Evolutionary conservation across 2,797 vertebrate species (phyloP).

Genomic region (Meriones psammophilus): DNA sequence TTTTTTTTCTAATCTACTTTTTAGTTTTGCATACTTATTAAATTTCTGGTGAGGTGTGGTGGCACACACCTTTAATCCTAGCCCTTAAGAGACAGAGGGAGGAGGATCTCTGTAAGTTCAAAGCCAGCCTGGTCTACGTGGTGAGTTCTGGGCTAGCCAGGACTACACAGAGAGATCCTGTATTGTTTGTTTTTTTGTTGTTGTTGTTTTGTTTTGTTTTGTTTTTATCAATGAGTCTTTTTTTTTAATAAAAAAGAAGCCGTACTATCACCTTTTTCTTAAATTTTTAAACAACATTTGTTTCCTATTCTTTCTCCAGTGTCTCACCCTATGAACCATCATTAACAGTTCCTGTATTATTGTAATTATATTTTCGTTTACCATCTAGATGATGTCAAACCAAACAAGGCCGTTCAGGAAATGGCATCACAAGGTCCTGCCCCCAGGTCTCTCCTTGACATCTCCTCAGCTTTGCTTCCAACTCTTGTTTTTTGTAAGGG

Average conservation of each 20-base stretch:
- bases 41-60: neutral
- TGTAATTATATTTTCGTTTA: neutral
- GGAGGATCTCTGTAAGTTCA: neutral
- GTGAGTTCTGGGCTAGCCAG: neutral
- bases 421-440: neutral
- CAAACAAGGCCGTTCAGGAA: neutral
- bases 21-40: neutral
- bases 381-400: neutral
- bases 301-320: neutral
- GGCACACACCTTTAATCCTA: neutral
- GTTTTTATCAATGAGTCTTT: neutral
- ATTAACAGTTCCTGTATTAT: neutral
- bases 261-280: neutral
- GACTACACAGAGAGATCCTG: neutral
- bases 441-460: neutral
- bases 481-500: neutral
- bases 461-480: neutral
- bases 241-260: neutral
- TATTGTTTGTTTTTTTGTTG: neutral
- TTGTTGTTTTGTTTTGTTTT: neutral
- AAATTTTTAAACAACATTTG: neutral
- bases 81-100: neutral
- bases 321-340: neutral
- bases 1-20: neutral
- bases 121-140: neutral